Conservation (phyloP, 2,797 vertebrate genomes). For the Rallus crepitans region DNA sequence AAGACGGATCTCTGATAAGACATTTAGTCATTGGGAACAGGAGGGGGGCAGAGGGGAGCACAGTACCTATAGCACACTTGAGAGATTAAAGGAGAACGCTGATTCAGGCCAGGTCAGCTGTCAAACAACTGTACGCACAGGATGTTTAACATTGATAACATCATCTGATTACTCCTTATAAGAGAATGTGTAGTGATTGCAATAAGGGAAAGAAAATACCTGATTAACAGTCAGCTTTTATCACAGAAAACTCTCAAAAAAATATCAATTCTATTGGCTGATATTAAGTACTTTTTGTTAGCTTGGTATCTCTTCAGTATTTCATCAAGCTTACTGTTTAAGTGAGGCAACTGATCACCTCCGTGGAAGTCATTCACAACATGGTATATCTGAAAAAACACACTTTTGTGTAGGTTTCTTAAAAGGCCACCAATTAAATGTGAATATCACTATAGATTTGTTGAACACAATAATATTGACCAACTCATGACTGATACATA, state of each 20-base stretch:
- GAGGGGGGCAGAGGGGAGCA: neutral
- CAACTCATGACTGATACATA: rapidly evolving
- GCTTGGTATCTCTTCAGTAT: neutral
- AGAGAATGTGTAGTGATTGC: too few relatives aligned
- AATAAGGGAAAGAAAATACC: neutral
- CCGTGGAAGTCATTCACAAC: neutral
- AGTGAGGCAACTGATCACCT: neutral
- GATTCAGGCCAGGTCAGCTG: neutral
- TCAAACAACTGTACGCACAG: neutral
- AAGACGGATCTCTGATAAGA: neutral
- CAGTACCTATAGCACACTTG: neutral
- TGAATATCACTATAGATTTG: neutral
- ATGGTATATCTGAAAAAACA: neutral
- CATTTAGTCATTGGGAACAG: neutral
- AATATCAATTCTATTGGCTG: neutral
- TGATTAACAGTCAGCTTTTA: neutral
- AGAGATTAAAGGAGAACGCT: neutral
- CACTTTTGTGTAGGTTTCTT: neutral
- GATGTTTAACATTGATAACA: neutral
- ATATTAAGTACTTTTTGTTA: neutral
- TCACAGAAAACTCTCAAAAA: neutral
- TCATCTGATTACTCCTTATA: neutral
- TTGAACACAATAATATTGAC: neutral
- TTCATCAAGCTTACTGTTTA: neutral
- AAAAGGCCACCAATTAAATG: neutral